phyloP scores from a whole-genome alignment of 2,888 invertebrate genomes.

The Ceratothoa steindachneri region DNA sequence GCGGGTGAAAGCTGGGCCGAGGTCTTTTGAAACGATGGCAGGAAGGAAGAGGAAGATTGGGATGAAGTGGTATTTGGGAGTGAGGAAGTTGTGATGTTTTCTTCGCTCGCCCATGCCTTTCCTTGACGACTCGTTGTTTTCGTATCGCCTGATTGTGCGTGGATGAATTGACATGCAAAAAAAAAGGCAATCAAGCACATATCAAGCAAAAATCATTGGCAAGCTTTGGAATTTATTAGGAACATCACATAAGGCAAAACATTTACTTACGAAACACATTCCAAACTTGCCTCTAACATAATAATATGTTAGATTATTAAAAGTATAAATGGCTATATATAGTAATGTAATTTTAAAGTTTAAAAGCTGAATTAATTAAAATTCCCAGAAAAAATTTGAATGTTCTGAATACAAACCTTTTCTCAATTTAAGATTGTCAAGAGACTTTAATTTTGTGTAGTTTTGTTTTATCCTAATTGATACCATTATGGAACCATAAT shows the following conservation, averaged over 20 bases:
- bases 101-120: not conserved
- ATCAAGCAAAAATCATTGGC: constrained; percentile 33
- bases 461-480: no score
- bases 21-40: not conserved
- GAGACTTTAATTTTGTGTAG: no score
- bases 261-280: no score
- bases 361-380: no score
- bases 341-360: not conserved
- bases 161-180: constrained; percentile 47
- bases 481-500: no score
- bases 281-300: not conserved
- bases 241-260: no score
- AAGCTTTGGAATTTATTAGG: not conserved
- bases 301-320: not conserved
- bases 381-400: no score
- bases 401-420: no score
- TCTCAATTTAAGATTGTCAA: no score
- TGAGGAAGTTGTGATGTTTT: not conserved
- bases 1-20: not conserved
- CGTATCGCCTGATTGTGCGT: constrained; percentile 17
- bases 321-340: not conserved
- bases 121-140: not conserved
- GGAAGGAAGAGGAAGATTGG: not conserved
- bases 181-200: constrained; percentile 37
- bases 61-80: not conserved